Base-by-base conservation (phyloP, 2,888 invertebrate species). In the Tethea ocularis region DNA sequence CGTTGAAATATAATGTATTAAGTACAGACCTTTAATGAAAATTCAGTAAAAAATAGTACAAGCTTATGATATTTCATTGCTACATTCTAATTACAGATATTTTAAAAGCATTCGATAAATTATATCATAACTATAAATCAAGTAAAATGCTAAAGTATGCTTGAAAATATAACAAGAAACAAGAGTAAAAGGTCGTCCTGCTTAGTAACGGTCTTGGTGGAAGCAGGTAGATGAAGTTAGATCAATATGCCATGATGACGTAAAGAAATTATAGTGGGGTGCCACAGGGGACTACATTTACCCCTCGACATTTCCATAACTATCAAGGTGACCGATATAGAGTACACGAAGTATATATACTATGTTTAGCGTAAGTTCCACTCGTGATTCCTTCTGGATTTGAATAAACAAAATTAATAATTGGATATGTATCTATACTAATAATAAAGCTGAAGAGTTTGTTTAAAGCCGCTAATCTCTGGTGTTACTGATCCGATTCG, bases 231-330 rank as follows among this genome's bases (percentile, higher is more conserved):
- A 36, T 36, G 15, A 72, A 70, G 84, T 82, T 87, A 76, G 79
- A 85, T 88, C 89, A 79, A 89, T 88, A 86, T 69, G 63, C 64
- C 57, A 62, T 61, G 58, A 61, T 82, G 82, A 82, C 82, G 85
- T 72, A 75, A 71, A 65, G 53, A 60, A 63, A 63, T 33, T n/a
- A 65, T 61, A 57, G 68, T 58, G 60, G 64, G 68, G 63, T 68
- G 51, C 52, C 62, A 56, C 63, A 62, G 62, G 73, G 77, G 69
- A 61, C 61, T 59, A 61, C 57, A 52, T 54, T 58, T 60, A 71
- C 63, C 68, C 79, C 77, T 74, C 75, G 83, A 75, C 82, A 80
- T 86, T 86, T 77, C 61, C 46, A n/a, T n/a, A 46, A 46, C 46
- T 46, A 20, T 10, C n/a, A 20, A 1, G 17, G 46, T 10, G 46